phyloP scores from a whole-genome alignment of 1,140 invertebrate genomes.

The Drosophila serrata region DNA sequence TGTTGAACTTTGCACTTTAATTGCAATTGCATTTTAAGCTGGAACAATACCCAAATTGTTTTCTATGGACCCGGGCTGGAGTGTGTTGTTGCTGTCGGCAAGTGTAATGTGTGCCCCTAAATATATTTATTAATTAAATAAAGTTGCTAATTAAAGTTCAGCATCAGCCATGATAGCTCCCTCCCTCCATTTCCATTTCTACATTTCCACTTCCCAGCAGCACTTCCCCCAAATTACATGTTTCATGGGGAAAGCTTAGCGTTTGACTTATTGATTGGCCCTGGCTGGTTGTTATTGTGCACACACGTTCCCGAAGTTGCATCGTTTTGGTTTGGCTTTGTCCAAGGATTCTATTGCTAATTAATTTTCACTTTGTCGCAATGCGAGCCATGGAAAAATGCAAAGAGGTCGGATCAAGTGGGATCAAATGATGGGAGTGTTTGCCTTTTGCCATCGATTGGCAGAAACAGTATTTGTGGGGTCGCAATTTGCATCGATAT shows the following conservation, averaged over 20 bases:
- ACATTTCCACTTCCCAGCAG: not conserved
- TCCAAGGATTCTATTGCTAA: conserved; percentile 28
- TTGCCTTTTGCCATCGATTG: conserved; percentile 10
- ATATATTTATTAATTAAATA: conserved; percentile 77
- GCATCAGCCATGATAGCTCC: conserved; percentile 32
- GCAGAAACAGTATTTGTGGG: conserved; percentile 19
- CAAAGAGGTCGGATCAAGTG: conserved; percentile 32
- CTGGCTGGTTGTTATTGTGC: not conserved
- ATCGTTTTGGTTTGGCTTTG: conserved; percentile 31
- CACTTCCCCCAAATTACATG: conserved; percentile 49
- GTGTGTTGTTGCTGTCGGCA: conserved; percentile 1
- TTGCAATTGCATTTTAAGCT: conserved; percentile 72
- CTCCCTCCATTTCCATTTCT: not conserved
- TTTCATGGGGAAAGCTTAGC: conserved; percentile 45
- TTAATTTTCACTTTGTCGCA: conserved; percentile 52
- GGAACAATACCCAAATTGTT: conserved; percentile 52
- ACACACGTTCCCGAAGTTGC: not conserved
- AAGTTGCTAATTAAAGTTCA: conserved; percentile 67
- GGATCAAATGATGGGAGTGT: conserved; percentile 12
- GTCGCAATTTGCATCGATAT: conserved; percentile 24
- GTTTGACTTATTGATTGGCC: conserved; percentile 70
- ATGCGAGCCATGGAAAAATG: conserved; percentile 13
- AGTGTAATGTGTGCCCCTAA: conserved; percentile 9
- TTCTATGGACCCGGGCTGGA: conserved; percentile 4
- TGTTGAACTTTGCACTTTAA: conserved; percentile 78